Percentiles rank a stretch among this genome's conserved stretches.
Evolutionary conservation across 37 sponge, comb jelly and placozoan genomes (phyloP).

Genomic region (Dysidea cf. avara): DNA sequence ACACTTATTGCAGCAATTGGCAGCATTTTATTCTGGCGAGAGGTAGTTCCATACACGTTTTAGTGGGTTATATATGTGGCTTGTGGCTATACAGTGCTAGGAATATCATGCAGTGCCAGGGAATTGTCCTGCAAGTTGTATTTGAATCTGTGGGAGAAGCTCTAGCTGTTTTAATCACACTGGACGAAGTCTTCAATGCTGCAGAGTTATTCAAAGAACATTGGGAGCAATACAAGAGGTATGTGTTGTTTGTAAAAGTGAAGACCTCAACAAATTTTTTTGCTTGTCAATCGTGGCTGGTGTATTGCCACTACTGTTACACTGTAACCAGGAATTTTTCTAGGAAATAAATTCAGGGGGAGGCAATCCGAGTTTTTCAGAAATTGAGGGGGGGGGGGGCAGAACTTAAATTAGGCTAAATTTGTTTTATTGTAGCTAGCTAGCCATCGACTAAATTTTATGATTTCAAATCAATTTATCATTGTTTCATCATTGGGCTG

Average conservation of each 20-base stretch:
- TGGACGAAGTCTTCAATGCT: constrained; percentile 81
- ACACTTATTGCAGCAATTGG: constrained; percentile 74
- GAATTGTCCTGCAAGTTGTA: constrained; percentile 71
- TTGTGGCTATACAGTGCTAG: constrained; percentile 1
- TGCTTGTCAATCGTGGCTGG: too few species aligned
- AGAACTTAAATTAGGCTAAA: too few species aligned
- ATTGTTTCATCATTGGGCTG: too few species aligned
- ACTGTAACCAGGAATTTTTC: too few species aligned
- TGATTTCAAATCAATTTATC: too few species aligned
- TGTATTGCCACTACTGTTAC: too few species aligned
- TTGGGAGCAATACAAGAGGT: constrained; percentile 94
- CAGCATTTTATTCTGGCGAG: constrained; percentile 52
- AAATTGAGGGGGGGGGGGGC: too few species aligned
- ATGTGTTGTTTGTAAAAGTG: background rate
- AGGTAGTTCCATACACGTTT: constrained; percentile 12
- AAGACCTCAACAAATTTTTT: too few species aligned
- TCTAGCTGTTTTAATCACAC: constrained; percentile 81
- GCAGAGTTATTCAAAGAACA: constrained; percentile 68
- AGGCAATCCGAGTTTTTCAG: too few species aligned
- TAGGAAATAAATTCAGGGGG: too few species aligned
- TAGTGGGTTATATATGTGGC: background rate
- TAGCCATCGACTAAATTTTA: too few species aligned
- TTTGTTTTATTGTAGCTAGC: too few species aligned
- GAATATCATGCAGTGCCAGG: constrained; percentile 43
- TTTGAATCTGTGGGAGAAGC: constrained; percentile 86